phyloP scores from a whole-genome alignment of 2,113 vertebrate species.

The Machaerirhynchus nigripectus region DNA sequence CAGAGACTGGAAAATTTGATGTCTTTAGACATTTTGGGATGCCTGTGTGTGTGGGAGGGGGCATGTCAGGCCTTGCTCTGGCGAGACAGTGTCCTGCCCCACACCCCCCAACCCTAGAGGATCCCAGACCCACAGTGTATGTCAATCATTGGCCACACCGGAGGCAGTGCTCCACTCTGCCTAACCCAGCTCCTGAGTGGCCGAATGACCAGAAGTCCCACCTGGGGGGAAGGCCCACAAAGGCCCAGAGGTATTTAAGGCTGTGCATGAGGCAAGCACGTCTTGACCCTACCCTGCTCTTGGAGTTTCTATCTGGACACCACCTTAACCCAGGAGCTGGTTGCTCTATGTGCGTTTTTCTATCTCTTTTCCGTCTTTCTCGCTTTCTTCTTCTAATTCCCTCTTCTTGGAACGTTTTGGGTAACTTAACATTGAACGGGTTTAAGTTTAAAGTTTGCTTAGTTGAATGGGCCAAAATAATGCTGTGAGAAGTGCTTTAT shows the following conservation, averaged over 20 bases:
- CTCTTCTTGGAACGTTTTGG: not conserved
- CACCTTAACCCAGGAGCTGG: not conserved
- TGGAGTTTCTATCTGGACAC: not conserved
- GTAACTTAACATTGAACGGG: not conserved
- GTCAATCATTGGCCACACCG: not conserved
- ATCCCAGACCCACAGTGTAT: not conserved
- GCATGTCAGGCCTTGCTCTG: not conserved
- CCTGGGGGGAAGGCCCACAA: not conserved
- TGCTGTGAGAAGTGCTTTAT: not conserved
- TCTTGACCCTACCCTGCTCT: not conserved
- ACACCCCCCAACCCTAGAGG: not conserved
- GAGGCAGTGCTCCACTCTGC: not conserved
- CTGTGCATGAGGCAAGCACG: not conserved
- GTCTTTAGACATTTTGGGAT: not conserved
- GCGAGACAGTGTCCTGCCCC: not conserved
- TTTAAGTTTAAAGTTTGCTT: not conserved
- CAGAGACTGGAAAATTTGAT: not conserved
- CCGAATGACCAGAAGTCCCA: not conserved
- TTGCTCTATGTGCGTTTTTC: not conserved
- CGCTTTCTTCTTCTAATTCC: not conserved
- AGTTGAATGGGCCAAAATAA: not conserved
- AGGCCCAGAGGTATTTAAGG: not conserved
- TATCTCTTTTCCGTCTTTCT: not conserved
- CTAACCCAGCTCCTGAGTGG: not conserved
- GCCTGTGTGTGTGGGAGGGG: not conserved